phyloP scores from a whole-genome alignment of 2,797 vertebrate species.

The Chaunax sp. region DNA sequence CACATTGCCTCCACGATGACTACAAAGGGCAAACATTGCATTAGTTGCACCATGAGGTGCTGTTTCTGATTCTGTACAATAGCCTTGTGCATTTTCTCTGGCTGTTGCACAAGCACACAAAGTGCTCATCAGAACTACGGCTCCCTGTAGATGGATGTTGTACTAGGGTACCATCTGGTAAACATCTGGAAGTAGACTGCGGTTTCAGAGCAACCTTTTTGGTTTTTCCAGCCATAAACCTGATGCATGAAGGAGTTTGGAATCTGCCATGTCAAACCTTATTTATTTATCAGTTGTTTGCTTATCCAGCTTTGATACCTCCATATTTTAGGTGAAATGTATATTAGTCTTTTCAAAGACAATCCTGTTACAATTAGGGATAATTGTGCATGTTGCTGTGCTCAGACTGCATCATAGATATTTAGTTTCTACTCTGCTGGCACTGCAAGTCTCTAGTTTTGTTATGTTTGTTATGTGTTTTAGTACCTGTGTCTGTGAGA shows the following conservation, averaged over 20 bases:
- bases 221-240: conserved; percentile 23
- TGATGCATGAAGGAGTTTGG: neutral
- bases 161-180: conserved; percentile 41
- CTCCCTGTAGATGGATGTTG: conserved; percentile 27
- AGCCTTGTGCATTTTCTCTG: conserved; percentile 9
- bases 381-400: neutral
- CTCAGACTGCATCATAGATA: conserved; percentile 1
- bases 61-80: neutral
- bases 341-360: neutral
- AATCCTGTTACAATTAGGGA: no score
- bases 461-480: conserved; percentile 6
- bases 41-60: neutral
- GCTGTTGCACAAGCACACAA: conserved; percentile 6
- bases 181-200: conserved; percentile 48
- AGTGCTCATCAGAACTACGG: conserved; percentile 35
- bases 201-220: conserved; percentile 23
- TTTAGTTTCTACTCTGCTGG: conserved; percentile 6
- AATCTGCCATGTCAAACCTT: conserved; percentile 7
- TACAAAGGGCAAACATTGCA: neutral
- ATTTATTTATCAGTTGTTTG: conserved; percentile 9
- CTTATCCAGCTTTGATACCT: neutral
- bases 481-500: neutral
- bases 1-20: neutral
- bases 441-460: neutral
- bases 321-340: neutral